A percentile compares a stretch with the other conserved stretches of the same genome.
These are phyloP conservation scores for Rhinopomastus cyanomelas DNA, from an alignment of 2,113 vertebrate species.

Conservation along the genomic window DNA sequence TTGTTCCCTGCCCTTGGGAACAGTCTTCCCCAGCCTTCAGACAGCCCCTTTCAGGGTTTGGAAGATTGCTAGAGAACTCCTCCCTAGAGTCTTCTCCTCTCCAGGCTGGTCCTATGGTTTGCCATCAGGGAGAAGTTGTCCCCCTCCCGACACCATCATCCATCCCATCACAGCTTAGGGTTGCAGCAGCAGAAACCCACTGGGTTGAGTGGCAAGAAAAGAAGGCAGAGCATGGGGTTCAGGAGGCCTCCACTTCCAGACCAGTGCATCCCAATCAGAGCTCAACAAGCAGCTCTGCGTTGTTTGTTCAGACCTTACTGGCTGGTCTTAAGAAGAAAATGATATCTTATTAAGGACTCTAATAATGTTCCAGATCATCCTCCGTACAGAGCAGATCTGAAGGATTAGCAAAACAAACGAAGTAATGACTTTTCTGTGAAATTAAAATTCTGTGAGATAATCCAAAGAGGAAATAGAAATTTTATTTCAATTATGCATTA, in stretches of 20 bases:
- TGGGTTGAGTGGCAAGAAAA: not conserved
- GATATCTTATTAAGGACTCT: slow-evolving; percentile 53
- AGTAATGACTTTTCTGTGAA: slow-evolving; percentile 55
- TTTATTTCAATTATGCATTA: slow-evolving; percentile 56
- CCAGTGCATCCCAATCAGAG: rapidly evolving
- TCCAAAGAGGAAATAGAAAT: slow-evolving; percentile 57
- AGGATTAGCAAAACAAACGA: slow-evolving; percentile 67
- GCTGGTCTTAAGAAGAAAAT: slow-evolving; percentile 38
- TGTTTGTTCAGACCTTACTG: slow-evolving; percentile 35
- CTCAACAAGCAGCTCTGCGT: not conserved
- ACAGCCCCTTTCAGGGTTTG: no score
- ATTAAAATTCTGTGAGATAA: slow-evolving; percentile 55
- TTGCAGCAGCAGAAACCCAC: not conserved
- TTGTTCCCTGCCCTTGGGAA: no score
- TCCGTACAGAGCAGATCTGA: slow-evolving; percentile 19
- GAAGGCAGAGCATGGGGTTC: rapidly evolving
- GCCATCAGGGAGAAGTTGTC: no score
- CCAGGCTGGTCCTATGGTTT: no score
- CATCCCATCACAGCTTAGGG: not conserved
- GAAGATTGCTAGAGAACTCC: no score
- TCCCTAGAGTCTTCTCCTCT: no score
- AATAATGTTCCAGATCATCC: slow-evolving; percentile 58
- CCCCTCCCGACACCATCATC: no score
- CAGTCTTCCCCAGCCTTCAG: no score
- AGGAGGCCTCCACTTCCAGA: not conserved